These are phyloP conservation scores for Temnothorax unifasciatus DNA, from an alignment of 2,888 invertebrate genomes.

Conservation along the genomic window DNA sequence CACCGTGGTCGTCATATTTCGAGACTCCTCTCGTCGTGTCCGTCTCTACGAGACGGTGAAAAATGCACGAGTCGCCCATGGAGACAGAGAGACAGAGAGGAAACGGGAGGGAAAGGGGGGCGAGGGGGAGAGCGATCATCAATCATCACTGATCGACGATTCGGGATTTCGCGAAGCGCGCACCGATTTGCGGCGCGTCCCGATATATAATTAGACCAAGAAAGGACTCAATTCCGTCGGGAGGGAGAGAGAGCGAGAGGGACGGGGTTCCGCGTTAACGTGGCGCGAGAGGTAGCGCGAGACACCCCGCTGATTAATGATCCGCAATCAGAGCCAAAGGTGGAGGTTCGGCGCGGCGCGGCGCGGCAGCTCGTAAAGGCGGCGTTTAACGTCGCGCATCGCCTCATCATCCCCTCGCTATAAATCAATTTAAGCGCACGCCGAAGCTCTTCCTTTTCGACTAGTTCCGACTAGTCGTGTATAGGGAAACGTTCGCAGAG, in stretches of 20 bases:
- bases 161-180: constrained; percentile 40
- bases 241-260: not conserved
- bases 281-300: constrained; percentile 72
- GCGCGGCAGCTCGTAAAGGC: constrained; percentile 80
- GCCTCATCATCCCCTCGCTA: constrained; percentile 84
- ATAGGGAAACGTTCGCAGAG: not conserved
- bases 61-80: constrained; percentile 14
- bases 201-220: constrained; percentile 63
- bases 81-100: not conserved
- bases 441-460: constrained; percentile 50
- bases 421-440: constrained; percentile 83
- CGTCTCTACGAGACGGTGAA: constrained; percentile 44
- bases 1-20: not conserved
- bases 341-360: constrained; percentile 75
- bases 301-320: constrained; percentile 82
- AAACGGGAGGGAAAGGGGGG: not conserved
- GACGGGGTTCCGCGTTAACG: constrained; percentile 61
- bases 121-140: constrained; percentile 26
- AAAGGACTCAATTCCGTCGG: constrained; percentile 66
- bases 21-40: not conserved
- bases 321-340: constrained; percentile 80
- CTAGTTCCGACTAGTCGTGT: constrained; percentile 36
- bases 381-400: constrained; percentile 83
- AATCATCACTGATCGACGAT: constrained; percentile 57
- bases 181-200: constrained; percentile 39